Base-by-base conservation (phyloP, 2,113 vertebrate species). In the Atrichornis clamosus region DNA sequence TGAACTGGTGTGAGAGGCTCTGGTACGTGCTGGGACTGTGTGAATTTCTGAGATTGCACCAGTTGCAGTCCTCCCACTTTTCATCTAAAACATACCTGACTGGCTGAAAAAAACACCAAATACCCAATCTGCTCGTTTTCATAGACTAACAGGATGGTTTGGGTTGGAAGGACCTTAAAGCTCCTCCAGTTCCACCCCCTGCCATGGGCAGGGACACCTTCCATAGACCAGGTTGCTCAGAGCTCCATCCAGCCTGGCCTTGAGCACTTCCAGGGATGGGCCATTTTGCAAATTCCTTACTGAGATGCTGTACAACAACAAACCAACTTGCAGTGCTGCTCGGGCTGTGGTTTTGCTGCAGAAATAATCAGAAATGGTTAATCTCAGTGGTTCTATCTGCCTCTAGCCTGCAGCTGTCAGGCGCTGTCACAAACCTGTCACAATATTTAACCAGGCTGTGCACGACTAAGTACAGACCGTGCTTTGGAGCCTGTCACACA, bases 381-480 rank as follows among this genome's bases (percentile, higher is more conserved):
- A 85, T 93, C 53, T 53, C 82, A 6, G 37, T 58, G 67, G 15
- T 59, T 76, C 47, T 19, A 2, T 86, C 55, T 96, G 72, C 65
- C 79, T 80, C 13, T 77, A 23, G 82, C 53, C 60, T 58, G 10
- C 78, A 44, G 75, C 67, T 90, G 88, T 83, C 72, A 37, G 50
- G 59, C 23, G 73, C 10, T 93, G 94, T 93, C 86, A 92, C 83
- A 92, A 84, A 81, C 37, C 86, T 90, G 92, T 81, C 95, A 94
- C 83, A 94, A 77, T 67, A 92, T 86, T 90, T 30, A 80, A 65
- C 15, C 79, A 83, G 53, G 85, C 63, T 92, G 90, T 93, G 88
- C 86, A 73, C 2, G 1, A 60, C 83, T 83, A 49, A 90, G 67
- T 76, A 42, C 55, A 24, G 50, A 8, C 1, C 23, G n/a, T 83